phyloP scores from a whole-genome alignment of 1,140 invertebrate genomes.

The Leptopilina boulardi region DNA sequence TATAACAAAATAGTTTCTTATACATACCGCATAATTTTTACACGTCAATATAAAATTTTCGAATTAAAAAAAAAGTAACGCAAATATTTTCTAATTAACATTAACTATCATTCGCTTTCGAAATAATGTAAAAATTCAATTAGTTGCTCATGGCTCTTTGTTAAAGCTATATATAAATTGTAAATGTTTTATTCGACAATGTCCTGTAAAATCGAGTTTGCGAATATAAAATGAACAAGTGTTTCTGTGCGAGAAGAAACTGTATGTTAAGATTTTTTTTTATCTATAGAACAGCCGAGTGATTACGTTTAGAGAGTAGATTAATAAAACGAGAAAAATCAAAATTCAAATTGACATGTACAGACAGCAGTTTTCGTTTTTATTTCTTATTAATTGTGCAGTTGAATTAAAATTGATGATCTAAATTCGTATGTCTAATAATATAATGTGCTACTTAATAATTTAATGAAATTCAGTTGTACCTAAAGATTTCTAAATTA shows the following conservation, averaged over 20 bases:
- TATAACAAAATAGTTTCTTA: too few species aligned
- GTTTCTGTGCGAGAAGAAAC: neutral
- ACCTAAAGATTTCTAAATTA: neutral
- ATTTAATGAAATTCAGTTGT: neutral
- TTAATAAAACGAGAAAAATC: neutral
- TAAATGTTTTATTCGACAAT: neutral
- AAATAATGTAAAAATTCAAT: neutral
- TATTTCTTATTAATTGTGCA: neutral
- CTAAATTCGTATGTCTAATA: neutral
- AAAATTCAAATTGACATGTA: neutral
- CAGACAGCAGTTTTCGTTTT: neutral
- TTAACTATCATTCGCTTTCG: neutral
- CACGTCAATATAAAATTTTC: neutral
- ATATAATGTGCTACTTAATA: neutral
- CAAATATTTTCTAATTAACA: neutral
- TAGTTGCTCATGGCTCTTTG: neutral
- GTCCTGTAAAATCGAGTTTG: neutral
- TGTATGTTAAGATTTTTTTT: neutral
- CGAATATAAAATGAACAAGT: neutral
- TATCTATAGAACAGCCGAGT: conserved; percentile 3
- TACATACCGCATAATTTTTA: neutral
- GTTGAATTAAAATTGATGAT: neutral
- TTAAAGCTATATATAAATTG: neutral
- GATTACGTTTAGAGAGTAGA: neutral
- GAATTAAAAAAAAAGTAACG: neutral